phyloP scores from a whole-genome alignment of 2,113 vertebrate species.

The Aleadryas rufinucha region DNA sequence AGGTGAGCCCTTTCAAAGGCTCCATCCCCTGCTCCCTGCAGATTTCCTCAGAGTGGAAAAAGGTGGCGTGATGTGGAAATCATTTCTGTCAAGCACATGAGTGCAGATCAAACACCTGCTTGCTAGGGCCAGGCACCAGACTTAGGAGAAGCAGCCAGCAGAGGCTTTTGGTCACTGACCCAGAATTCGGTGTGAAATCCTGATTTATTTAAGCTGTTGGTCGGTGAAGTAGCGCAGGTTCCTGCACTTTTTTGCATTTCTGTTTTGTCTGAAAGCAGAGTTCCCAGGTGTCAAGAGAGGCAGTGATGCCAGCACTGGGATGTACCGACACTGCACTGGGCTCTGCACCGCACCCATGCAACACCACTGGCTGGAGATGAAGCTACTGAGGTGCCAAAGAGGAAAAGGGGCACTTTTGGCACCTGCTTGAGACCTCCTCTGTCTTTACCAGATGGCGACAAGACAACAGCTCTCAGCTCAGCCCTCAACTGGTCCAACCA shows the following conservation, averaged over 20 bases:
- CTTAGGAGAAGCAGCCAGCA: not conserved
- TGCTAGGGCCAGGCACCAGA: not conserved
- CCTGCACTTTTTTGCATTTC: not conserved
- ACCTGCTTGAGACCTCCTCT: not conserved
- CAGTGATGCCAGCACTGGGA: too few species aligned
- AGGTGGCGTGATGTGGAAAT: not conserved
- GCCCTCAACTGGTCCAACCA: not conserved
- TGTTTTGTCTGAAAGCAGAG: not conserved
- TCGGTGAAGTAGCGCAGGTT: not conserved
- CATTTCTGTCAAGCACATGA: not conserved
- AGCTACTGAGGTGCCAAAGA: not conserved
- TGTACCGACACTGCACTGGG: not conserved
- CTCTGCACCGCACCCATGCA: accelerated
- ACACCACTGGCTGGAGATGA: accelerated
- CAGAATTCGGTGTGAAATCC: not conserved
- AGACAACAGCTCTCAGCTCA: not conserved
- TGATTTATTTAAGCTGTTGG: not conserved
- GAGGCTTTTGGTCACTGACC: not conserved
- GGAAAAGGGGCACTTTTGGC: not conserved
- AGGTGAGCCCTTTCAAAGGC: not conserved
- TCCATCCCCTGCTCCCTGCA: not conserved
- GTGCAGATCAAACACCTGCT: not conserved
- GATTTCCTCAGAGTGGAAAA: not conserved
- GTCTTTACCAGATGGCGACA: not conserved
- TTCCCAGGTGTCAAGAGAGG: not conserved